These are phyloP conservation scores for Microctenopoma stevenorrisi DNA, from an alignment of 2,797 vertebrate genomes.

Conservation along the genomic window DNA sequence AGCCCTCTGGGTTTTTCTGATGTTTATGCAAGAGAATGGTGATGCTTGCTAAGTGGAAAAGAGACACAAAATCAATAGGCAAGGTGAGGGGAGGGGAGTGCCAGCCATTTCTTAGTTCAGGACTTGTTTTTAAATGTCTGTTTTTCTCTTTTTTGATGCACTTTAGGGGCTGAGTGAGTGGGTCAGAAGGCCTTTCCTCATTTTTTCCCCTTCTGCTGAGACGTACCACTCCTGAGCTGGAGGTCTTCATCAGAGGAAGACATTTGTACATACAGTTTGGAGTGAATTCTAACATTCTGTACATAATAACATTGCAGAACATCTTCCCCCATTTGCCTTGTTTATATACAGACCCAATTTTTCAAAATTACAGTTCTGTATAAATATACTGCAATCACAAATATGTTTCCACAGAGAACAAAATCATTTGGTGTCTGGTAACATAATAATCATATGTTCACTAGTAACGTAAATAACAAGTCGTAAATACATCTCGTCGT, in stretches of 20 bases:
- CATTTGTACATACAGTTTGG: not conserved
- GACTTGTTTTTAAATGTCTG: constrained; percentile 67
- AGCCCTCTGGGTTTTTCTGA: constrained; percentile 81
- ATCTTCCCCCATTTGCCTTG: not conserved
- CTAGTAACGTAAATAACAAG: too few species aligned
- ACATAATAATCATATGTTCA: too few species aligned
- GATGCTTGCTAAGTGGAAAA: constrained; percentile 82
- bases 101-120: constrained; percentile 50
- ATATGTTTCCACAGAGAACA: too few species aligned
- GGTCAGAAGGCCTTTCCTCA: constrained; percentile 14
- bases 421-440: too few species aligned
- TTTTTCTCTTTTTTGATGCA: constrained; percentile 70
- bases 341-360: too few species aligned
- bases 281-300: not conserved
- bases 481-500: too few species aligned
- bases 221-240: constrained; percentile 17
- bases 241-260: constrained; percentile 24
- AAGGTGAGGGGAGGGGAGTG: constrained; percentile 65
- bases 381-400: too few species aligned
- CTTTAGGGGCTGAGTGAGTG: constrained; percentile 29
- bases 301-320: not conserved
- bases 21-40: constrained; percentile 83
- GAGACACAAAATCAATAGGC: constrained; percentile 81
- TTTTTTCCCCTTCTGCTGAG: constrained; percentile 13
- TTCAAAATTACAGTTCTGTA: too few species aligned